A percentile compares a stretch with the other conserved stretches of the same genome.
These are phyloP conservation scores for Lophius americanus DNA, from an alignment of 2,797 vertebrate species.

Conservation along the genomic window DNA sequence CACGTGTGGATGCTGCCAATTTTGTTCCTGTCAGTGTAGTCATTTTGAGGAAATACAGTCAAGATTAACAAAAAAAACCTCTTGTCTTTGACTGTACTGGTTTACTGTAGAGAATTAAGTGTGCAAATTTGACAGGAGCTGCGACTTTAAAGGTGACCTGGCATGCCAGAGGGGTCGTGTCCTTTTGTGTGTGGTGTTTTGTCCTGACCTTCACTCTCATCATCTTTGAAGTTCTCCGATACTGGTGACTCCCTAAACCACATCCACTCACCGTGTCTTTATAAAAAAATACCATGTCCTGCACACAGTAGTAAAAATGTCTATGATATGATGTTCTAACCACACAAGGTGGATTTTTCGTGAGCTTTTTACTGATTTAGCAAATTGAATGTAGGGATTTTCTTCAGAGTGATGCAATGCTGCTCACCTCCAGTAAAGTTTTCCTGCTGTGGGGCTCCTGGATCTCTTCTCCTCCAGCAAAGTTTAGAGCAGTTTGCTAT, in stretches of 20 bases:
- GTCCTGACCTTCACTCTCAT: slow-evolving; percentile 17
- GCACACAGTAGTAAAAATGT: slow-evolving; percentile 41
- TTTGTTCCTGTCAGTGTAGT: slow-evolving; percentile 38
- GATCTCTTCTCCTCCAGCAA: slow-evolving; percentile 24
- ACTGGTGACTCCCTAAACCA: slow-evolving; percentile 46
- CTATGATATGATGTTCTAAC: neutral
- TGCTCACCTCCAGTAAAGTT: slow-evolving; percentile 20
- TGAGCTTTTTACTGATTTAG: slow-evolving; percentile 20
- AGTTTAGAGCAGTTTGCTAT: slow-evolving; percentile 45
- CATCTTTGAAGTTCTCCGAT: slow-evolving; percentile 56
- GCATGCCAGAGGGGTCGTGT: slow-evolving; percentile 37
- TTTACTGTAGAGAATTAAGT: slow-evolving; percentile 47
- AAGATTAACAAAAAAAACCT: slow-evolving; percentile 50
- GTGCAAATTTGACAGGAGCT: slow-evolving; percentile 39
- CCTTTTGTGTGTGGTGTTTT: slow-evolving; percentile 31
- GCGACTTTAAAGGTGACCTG: slow-evolving; percentile 44
- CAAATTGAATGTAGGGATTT: slow-evolving; percentile 25
- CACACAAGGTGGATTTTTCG: slow-evolving; percentile 8
- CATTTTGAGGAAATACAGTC: slow-evolving; percentile 58
- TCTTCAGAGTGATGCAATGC: slow-evolving; percentile 17
- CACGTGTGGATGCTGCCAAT: slow-evolving; percentile 36
- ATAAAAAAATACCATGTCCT: slow-evolving; percentile 43
- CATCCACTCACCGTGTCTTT: slow-evolving; percentile 47
- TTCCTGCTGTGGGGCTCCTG: slow-evolving; percentile 36
- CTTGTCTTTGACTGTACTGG: slow-evolving; percentile 36